Evolutionary conservation across 2,113 vertebrate species (phyloP).

Genomic region (Holacanthus passer): DNA sequence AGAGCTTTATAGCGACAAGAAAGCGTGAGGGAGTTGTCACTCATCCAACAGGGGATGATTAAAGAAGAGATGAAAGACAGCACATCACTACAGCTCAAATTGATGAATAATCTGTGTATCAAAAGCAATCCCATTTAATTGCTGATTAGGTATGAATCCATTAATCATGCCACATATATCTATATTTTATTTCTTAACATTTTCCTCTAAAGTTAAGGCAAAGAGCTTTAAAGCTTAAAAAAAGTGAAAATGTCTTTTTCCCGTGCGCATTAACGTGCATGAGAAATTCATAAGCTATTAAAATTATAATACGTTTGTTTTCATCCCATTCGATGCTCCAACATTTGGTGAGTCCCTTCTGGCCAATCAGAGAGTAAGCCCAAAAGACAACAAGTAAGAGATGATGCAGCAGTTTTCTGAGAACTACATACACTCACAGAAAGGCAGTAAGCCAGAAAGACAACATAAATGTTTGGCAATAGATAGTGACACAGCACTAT

Average conservation of each 20-base stretch:
- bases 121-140: constrained; percentile 21
- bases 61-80: constrained; percentile 38
- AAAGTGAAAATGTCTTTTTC: neutral
- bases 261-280: neutral
- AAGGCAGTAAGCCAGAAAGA: neutral
- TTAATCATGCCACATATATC: neutral
- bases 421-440: neutral
- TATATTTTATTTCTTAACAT: neutral
- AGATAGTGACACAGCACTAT: constrained; percentile 28
- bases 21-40: constrained; percentile 41
- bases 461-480: constrained; percentile 1
- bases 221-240: neutral
- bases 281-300: constrained; percentile 39
- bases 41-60: constrained; percentile 44
- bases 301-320: constrained; percentile 42
- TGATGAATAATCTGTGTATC: constrained; percentile 12
- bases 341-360: constrained; percentile 1
- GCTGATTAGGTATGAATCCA: neutral
- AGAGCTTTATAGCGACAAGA: constrained; percentile 34
- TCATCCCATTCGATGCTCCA: neutral
- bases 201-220: neutral
- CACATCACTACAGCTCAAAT: constrained; percentile 14
- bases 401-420: constrained; percentile 29
- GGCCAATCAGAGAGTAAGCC: constrained; percentile 31
- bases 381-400: constrained; percentile 24